phyloP scores from a whole-genome alignment of 1,140 invertebrate species.

The Nomia melanderi region DNA sequence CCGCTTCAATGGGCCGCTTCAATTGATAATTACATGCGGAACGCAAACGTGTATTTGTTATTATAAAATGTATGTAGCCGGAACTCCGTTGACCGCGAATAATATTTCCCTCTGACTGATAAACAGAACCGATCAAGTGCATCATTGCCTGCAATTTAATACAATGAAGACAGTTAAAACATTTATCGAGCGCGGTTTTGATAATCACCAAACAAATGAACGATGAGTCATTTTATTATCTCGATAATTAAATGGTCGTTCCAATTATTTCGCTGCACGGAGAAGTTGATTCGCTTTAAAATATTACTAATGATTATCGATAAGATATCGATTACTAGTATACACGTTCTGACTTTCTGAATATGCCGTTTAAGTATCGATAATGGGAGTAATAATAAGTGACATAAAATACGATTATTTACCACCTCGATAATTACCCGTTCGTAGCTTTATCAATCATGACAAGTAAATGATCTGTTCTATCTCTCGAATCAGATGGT shows the following conservation, averaged over 20 bases:
- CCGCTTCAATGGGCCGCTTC: constrained; percentile 10
- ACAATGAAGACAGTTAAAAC: constrained; percentile 65
- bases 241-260: constrained; percentile 49
- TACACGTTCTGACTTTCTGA: not conserved
- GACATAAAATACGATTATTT: not conserved
- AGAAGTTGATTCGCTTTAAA: constrained; percentile 29
- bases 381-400: not conserved
- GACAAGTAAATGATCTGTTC: not conserved
- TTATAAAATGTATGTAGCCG: constrained; percentile 47
- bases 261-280: constrained; percentile 25
- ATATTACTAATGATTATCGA: not conserved
- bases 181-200: constrained; percentile 63
- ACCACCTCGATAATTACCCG: not conserved
- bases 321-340: constrained; percentile 3
- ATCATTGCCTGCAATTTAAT: constrained; percentile 65
- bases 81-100: constrained; percentile 50
- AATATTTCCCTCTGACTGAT: constrained; percentile 61
- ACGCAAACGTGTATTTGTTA: constrained; percentile 34
- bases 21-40: constrained; percentile 28
- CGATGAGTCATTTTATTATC: constrained; percentile 56
- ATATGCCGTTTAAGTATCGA: not conserved
- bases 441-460: not conserved
- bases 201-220: constrained; percentile 59
- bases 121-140: constrained; percentile 59
- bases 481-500: not conserved